Conservation (phyloP, 2,888 invertebrate genomes). For the Lysandra bellargus region DNA sequence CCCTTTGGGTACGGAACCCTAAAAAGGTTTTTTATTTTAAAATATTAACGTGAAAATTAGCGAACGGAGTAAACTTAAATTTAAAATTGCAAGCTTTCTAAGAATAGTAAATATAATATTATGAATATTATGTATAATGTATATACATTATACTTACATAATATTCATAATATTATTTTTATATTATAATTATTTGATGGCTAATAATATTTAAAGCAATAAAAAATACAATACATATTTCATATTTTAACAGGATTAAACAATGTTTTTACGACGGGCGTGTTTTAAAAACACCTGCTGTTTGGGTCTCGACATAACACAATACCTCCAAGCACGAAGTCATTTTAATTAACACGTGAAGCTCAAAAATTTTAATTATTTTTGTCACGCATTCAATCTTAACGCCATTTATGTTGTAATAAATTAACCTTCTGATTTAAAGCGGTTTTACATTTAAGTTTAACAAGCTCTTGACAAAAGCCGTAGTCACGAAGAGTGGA, state of each 20-base stretch:
- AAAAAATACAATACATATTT: background rate
- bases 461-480: background rate
- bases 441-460: background rate
- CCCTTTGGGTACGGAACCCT: too few relatives aligned
- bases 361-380: background rate
- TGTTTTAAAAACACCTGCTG: background rate
- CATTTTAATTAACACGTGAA: conserved; percentile 18
- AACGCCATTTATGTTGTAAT: conserved; percentile 16
- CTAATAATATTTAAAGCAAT: background rate
- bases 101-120: too few relatives aligned
- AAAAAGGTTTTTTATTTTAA: too few relatives aligned
- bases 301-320: background rate
- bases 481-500: background rate
- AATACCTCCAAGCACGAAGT: background rate
- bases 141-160: too few relatives aligned
- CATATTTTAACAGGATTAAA: background rate
- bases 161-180: too few relatives aligned
- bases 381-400: conserved; percentile 1
- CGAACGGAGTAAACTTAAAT: too few relatives aligned
- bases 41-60: too few relatives aligned
- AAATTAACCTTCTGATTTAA: background rate
- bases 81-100: too few relatives aligned
- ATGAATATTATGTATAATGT: too few relatives aligned
- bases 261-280: background rate
- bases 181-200: background rate